phyloP scores from a whole-genome alignment of 1,140 invertebrate species.

The Brachionus rotundiformis region DNA sequence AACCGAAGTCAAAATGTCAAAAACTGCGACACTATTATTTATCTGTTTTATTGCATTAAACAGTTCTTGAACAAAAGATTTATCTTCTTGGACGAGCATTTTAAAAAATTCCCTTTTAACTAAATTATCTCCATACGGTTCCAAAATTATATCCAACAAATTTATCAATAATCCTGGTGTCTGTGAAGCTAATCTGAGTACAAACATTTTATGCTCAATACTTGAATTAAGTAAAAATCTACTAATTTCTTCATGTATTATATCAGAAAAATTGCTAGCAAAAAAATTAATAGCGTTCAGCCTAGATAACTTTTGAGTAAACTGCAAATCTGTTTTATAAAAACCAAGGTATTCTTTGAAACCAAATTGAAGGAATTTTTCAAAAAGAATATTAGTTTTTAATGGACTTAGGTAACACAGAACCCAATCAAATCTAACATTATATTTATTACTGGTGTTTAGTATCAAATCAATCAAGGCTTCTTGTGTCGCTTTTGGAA shows the following conservation, averaged over 20 bases:
- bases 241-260: not conserved
- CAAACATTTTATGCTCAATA: constrained; percentile 7
- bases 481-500: not conserved
- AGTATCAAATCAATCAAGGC: not conserved
- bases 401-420: constrained; percentile 41
- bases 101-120: constrained; percentile 12
- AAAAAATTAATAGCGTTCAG: constrained; percentile 43
- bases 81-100: not conserved
- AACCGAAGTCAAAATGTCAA: not conserved
- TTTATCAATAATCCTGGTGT: not conserved
- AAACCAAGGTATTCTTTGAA: constrained; percentile 17
- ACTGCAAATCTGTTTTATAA: not conserved
- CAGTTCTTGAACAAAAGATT: not conserved
- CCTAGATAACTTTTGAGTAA: not conserved
- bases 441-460: constrained; percentile 21
- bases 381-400: not conserved
- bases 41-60: constrained; percentile 19
- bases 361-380: not conserved
- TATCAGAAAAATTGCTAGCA: not conserved
- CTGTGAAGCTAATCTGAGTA: not conserved
- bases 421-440: constrained; percentile 21
- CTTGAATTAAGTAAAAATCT: constrained; percentile 17
- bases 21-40: constrained; percentile 31
- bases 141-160: constrained; percentile 5
- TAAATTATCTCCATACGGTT: not conserved